Base-by-base conservation (phyloP, 2,113 vertebrate genomes). In the Phalacrocorax pelagicus region DNA sequence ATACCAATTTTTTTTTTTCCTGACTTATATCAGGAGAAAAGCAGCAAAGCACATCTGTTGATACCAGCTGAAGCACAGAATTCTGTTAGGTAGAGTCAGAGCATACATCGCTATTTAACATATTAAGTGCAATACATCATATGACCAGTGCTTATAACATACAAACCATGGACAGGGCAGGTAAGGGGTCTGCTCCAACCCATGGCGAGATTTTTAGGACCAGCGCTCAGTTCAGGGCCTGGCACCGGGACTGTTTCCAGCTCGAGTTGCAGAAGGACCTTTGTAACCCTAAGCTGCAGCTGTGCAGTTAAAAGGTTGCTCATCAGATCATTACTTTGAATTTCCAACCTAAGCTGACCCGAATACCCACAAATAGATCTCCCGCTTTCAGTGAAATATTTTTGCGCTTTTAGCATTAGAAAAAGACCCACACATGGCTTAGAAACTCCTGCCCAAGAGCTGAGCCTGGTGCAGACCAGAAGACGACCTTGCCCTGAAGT, bases 281-380 rank as follows among this genome's bases (percentile, higher is more conserved):
- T 93, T 81, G 47, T 69, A 94, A 32, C 70, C 69, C 67, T 71
- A 54, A 90, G 75, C 59, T 90, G 59, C 75, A 92, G 90, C 72
- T 88, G 69, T 3, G 21, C 69, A 34, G 69, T 62, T 83, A 92
- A 90, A 96, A 74, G 54, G 46, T 63, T 74, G 63, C 42, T 90
- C 3, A 0, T 61, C 66, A 66, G 32, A 77, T 66, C 79, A 73
- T 42, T 49, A 54, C 67, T 86, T 77, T 63, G 74, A 88, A 88
- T 94, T 90, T 93, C 93, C 82, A 94, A 88, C 34, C 74, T 75
- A 77, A 94, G 73, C n/a, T 92, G 90, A 94, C 93, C 75, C 47
- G 77, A 87, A 78, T 11, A 36, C 26, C 81, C 89, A 89, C 83
- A 92, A 91, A 94, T 74, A 94, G 83, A 96, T 80, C 52, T 59